phyloP scores from a whole-genome alignment of 2,888 invertebrate species.

The Stomorhina lunata region DNA sequence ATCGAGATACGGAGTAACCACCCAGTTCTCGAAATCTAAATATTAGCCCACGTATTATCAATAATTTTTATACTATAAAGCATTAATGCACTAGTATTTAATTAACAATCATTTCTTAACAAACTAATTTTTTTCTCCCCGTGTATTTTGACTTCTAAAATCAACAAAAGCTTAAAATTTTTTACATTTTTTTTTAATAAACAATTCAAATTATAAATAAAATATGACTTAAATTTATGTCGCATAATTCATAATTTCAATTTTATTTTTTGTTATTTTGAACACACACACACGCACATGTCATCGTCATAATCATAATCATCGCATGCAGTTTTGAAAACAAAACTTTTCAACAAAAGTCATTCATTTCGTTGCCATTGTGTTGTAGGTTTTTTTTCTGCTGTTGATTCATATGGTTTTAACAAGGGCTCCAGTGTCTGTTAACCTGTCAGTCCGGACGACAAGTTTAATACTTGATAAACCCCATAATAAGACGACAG shows the following conservation, averaged over 20 bases:
- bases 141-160: background rate
- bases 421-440: constrained; percentile 60
- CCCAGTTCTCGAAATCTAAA: too few species aligned
- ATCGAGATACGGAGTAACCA: too few species aligned
- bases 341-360: constrained; percentile 29
- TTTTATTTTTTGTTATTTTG: background rate
- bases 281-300: constrained; percentile 23
- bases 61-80: too few species aligned
- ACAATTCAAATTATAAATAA: constrained; percentile 27
- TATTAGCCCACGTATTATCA: too few species aligned
- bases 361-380: constrained; percentile 18
- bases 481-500: background rate
- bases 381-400: constrained; percentile 5
- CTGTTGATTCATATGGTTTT: constrained; percentile 48
- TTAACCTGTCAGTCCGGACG: constrained; percentile 61
- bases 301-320: constrained; percentile 28
- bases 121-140: background rate
- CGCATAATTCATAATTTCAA: constrained; percentile 26
- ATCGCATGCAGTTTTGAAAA: constrained; percentile 43
- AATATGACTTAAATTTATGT: constrained; percentile 31
- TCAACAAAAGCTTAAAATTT: background rate
- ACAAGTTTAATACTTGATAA: constrained; percentile 58
- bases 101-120: too few species aligned
- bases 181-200: background rate
- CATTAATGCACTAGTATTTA: too few species aligned